Base-by-base conservation (phyloP, 92 coral and sea anemone species). In the Epizoanthus ramosus region DNA sequence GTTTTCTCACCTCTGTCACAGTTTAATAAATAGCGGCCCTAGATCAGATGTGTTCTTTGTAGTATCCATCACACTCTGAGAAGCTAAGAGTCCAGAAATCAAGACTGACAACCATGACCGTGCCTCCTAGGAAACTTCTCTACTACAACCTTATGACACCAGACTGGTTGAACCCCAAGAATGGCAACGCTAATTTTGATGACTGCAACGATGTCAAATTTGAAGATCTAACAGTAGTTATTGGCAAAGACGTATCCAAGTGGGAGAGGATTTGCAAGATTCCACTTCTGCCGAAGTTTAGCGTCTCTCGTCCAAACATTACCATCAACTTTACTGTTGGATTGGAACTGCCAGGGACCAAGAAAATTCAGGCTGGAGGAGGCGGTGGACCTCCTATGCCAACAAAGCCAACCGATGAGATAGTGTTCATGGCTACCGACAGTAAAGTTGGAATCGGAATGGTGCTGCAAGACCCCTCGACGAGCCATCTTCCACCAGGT, bases 101-200 rank as follows among this genome's bases (percentile, higher is more conserved):
- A 50, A 50, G 54, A n/a, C n/a, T n/a, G n/a, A 50, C 2, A 10
- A 50, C 15, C 13, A 50, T 50, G 54, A 0, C 16, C 8, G 54
- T 10, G 8, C 54, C 54, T 1, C 16, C 43, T 6, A 6, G 6
- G 43, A 37, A 50, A 3, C 50, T 79, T 19, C 63, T 80, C 37
- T 80, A 80, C 35, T 37, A 80, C 76, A 80, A 68, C 63, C 33
- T 80, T 57, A 80, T 80, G 85, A 67, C 76, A 13, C 85, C 85
- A 21, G 85, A 8, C 61, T 80, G 85, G 85, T 50, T 80, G 14
- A 23, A 3, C 2, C 45, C 60, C 10, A 17, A 39, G 22, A 68
- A 68, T 39, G 43, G 43, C 43, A 37, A 37, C 43, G 84, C 72
- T 1, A 63, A 80, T 22, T 65, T 52, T 8, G 52, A 23, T 16